These are phyloP conservation scores for Neria commutata DNA, from an alignment of 2,888 invertebrate genomes.

Conservation along the genomic window DNA sequence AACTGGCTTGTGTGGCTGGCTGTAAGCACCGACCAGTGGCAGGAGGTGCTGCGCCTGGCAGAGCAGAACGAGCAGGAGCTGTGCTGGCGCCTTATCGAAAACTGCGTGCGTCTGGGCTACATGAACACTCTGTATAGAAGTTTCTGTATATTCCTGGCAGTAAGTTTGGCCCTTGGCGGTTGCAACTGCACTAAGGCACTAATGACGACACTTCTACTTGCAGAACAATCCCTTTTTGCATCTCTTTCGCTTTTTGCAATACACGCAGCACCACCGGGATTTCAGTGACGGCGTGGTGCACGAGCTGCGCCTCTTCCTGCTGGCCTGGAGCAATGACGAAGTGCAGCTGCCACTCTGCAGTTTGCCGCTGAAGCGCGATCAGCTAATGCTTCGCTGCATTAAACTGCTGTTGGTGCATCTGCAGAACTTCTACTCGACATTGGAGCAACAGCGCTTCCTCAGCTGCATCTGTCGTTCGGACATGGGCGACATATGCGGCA, in stretches of 20 bases:
- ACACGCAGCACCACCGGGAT: conserved; percentile 62
- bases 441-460: conserved; percentile 70
- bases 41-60: conserved; percentile 31
- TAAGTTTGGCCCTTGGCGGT: conserved; percentile 62
- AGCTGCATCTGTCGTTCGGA: conserved; percentile 66
- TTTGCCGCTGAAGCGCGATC: conserved; percentile 62
- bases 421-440: conserved; percentile 69
- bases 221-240: conserved; percentile 71
- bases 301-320: conserved; percentile 57
- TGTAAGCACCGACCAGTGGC: conserved; percentile 53
- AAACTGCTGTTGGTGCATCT: conserved; percentile 69
- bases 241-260: conserved; percentile 67
- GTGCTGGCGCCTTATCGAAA: conserved; percentile 48
- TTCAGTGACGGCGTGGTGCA: conserved; percentile 63
- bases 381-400: conserved; percentile 66
- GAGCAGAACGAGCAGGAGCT: conserved; percentile 37
- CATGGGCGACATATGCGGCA: conserved; percentile 65
- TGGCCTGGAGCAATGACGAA: conserved; percentile 54
- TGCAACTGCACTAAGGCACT: no score
- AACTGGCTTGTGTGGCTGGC: conserved; percentile 59
- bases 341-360: conserved; percentile 49
- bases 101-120: conserved; percentile 64
- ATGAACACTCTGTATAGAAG: conserved; percentile 70
- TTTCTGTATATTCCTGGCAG: conserved; percentile 74
- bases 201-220: no score